phyloP scores from a whole-genome alignment of 2,888 invertebrate species.

The Saturnia pavonia region DNA sequence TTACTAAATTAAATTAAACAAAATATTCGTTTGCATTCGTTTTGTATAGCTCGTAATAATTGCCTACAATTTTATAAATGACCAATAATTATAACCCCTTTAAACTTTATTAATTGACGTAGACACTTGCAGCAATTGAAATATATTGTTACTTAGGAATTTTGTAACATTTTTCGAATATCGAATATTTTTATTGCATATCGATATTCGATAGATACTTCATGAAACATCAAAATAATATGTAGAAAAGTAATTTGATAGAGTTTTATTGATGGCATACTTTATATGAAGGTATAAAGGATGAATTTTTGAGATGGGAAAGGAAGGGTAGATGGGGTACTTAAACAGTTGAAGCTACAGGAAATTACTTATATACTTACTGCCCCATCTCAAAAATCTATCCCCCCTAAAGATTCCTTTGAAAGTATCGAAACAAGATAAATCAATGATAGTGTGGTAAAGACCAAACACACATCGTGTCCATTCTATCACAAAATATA shows the following conservation, averaged over 20 bases:
- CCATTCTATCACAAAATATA: neutral
- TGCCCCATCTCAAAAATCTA: no score
- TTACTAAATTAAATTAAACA: no score
- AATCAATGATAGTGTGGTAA: neutral
- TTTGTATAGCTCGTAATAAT: slow-evolving; percentile 4
- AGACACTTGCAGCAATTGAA: no score
- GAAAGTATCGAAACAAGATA: neutral
- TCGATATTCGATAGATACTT: no score
- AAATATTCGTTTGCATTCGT: neutral
- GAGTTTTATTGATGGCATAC: neutral
- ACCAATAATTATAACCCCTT: neutral
- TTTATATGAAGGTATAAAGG: neutral
- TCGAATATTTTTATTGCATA: neutral
- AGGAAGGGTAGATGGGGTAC: no score
- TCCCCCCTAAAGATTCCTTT: no score
- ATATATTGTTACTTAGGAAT: neutral
- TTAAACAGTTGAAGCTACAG: no score
- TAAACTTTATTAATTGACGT: no score
- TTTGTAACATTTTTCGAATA: neutral
- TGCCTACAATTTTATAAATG: neutral
- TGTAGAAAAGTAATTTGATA: neutral
- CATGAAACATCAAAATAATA: no score
- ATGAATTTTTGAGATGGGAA: no score
- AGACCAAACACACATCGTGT: neutral
- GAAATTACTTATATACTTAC: no score